Evolutionary conservation across 2,797 vertebrate genomes (phyloP).

Genomic region (Scolopax bukidnonensis): DNA sequence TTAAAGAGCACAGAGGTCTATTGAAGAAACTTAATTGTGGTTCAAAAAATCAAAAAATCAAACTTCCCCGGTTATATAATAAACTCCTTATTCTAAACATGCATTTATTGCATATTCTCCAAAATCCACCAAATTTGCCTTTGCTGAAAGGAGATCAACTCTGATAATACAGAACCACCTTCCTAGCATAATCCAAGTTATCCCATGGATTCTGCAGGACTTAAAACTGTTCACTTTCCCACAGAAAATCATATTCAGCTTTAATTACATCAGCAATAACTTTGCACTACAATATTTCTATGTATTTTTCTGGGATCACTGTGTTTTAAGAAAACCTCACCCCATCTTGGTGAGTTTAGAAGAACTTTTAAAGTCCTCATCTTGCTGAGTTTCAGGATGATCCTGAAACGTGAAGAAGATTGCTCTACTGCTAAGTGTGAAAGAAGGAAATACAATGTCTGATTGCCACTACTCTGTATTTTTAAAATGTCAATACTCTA

Average conservation of each 20-base stretch:
- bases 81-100: not conserved
- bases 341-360: not conserved
- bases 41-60: not conserved
- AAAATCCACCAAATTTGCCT: not conserved
- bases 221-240: not conserved
- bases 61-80: not conserved
- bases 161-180: not conserved
- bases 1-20: not conserved
- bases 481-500: not conserved
- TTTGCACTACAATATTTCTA: not conserved
- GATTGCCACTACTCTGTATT: not conserved
- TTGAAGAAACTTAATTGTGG: not conserved
- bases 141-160: not conserved
- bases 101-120: not conserved
- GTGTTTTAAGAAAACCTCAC: not conserved
- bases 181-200: not conserved
- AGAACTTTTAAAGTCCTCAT: not conserved
- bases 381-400: not conserved
- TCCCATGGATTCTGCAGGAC: not conserved
- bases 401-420: not conserved
- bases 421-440: not conserved
- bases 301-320: not conserved
- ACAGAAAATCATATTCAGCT: not conserved
- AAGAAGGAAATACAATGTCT: not conserved
- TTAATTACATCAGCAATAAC: not conserved